phyloP scores from a whole-genome alignment of 2,113 vertebrate genomes.

The Chaetops frenatus region DNA sequence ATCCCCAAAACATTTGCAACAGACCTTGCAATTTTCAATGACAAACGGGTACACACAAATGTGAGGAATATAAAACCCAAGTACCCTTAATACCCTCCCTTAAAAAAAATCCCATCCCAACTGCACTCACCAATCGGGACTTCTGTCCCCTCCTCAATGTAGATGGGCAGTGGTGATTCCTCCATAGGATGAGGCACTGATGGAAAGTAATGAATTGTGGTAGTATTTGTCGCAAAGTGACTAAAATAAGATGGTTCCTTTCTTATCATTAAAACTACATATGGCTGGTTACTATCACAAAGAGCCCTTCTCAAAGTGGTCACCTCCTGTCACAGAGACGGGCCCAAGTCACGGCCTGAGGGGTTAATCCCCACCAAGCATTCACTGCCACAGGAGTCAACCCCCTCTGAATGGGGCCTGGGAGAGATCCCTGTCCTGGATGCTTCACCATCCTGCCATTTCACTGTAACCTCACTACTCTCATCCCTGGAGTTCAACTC shows the following conservation, averaged over 20 bases:
- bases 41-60: constrained; percentile 21
- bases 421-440: background rate
- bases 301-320: background rate
- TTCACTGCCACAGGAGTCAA: background rate
- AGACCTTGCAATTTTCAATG: constrained; percentile 23
- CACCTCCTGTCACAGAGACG: background rate
- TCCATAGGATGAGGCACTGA: constrained; percentile 71
- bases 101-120: constrained; percentile 60
- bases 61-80: constrained; percentile 45
- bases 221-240: constrained; percentile 68
- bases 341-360: background rate
- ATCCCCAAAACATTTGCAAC: background rate
- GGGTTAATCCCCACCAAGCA: background rate
- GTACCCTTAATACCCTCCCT: constrained; percentile 45
- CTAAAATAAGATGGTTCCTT: constrained; percentile 59
- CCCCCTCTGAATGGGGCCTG: background rate
- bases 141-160: constrained; percentile 69
- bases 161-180: constrained; percentile 70
- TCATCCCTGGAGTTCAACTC: background rate
- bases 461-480: background rate
- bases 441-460: background rate
- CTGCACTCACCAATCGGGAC: constrained; percentile 69
- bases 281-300: constrained; percentile 15
- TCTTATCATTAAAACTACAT: constrained; percentile 51
- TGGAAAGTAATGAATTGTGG: constrained; percentile 73